phyloP scores from a whole-genome alignment of 1,140 invertebrate species.

The Charaxes varanes region DNA sequence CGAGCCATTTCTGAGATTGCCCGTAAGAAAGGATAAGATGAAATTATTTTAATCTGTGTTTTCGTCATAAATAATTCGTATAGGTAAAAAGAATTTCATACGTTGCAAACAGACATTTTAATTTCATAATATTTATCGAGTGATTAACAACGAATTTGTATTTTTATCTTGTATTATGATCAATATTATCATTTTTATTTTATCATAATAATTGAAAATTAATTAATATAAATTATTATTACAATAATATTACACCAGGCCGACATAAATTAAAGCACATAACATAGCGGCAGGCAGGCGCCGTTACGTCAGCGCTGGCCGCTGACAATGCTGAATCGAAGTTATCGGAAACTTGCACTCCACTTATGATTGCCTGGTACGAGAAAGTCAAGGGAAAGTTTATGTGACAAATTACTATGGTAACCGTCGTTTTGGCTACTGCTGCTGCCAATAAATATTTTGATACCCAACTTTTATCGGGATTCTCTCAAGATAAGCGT shows the following conservation, averaged over 20 bases:
- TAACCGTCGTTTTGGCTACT: too few species aligned
- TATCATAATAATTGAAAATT: conserved; percentile 9
- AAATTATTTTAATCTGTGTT: too few species aligned
- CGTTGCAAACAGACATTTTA: too few species aligned
- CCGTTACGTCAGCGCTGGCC: conserved; percentile 25
- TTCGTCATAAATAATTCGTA: too few species aligned
- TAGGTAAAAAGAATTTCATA: too few species aligned
- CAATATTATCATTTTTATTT: neutral
- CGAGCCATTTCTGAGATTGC: too few species aligned
- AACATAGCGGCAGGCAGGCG: conserved; percentile 11
- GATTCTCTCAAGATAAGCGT: too few species aligned
- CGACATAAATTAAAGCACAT: conserved; percentile 15
- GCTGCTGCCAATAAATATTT: too few species aligned
- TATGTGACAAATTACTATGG: conserved; percentile 10
- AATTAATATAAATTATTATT: conserved; percentile 20
- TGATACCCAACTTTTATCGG: too few species aligned
- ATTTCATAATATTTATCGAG: too few species aligned
- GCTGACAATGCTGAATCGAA: conserved; percentile 33
- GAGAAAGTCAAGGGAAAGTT: conserved; percentile 18
- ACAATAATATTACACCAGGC: conserved; percentile 26
- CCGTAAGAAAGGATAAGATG: too few species aligned
- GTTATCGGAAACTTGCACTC: conserved; percentile 29
- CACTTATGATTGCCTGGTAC: conserved; percentile 25
- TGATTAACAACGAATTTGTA: too few species aligned
- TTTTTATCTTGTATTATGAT: neutral